Conservation (phyloP, 2,113 vertebrate species). For the Ibidorhyncha struthersii region DNA sequence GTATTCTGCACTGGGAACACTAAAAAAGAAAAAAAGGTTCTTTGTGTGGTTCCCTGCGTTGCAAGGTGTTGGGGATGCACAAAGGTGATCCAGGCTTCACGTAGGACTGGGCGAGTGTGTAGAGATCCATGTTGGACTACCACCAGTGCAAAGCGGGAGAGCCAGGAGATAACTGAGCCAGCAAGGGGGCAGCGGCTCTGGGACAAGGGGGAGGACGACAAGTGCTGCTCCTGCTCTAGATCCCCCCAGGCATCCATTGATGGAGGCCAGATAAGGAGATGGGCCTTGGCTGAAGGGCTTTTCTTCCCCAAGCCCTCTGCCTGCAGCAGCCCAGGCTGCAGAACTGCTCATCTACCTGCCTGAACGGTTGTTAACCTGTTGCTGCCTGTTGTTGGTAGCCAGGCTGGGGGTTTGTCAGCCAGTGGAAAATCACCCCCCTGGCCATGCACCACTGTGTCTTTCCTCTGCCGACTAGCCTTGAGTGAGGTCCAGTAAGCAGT, state of each 20-base stretch:
- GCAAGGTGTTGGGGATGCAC: background rate
- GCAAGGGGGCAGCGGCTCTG: background rate
- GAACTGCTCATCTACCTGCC: background rate
- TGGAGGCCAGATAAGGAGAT: accelerated
- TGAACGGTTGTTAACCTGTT: background rate
- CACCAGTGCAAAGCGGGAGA: background rate
- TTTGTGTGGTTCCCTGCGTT: accelerated
- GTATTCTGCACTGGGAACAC: background rate
- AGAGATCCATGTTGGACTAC: background rate
- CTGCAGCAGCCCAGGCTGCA: background rate
- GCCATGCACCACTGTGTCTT: accelerated
- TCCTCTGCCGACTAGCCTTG: background rate
- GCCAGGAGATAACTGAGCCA: background rate
- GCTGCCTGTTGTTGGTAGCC: background rate
- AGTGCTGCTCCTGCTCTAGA: background rate
- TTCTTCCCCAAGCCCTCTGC: background rate
- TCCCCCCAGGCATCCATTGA: background rate
- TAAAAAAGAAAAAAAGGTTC: background rate
- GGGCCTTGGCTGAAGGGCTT: background rate
- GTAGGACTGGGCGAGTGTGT: background rate
- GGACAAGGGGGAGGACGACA: no score
- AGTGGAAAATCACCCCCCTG: background rate
- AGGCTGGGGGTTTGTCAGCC: background rate
- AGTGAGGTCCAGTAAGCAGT: background rate
- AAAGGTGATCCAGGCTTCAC: accelerated